Conservation (phyloP, 2,797 vertebrate genomes). For the Enoplosus armatus region DNA sequence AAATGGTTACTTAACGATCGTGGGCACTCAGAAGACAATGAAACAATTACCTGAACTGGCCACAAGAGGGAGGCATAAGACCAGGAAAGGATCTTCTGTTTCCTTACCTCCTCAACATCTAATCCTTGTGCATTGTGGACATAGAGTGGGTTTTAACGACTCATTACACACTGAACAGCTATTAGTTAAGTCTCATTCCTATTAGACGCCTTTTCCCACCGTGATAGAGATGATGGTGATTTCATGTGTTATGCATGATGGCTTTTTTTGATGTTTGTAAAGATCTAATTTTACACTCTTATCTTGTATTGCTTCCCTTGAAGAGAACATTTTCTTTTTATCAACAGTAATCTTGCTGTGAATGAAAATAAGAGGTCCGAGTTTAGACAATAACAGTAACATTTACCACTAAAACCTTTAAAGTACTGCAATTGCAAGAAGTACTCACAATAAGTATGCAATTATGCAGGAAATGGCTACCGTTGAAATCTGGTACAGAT, state of each 20-base stretch:
- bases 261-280: slow-evolving; percentile 8
- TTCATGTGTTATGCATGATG: background rate
- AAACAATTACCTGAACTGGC: slow-evolving; percentile 12
- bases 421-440: background rate
- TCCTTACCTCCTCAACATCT: background rate
- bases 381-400: slow-evolving; percentile 3
- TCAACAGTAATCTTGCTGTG: slow-evolving; percentile 14
- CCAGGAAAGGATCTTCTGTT: slow-evolving; percentile 33
- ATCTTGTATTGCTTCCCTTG: background rate
- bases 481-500: slow-evolving; percentile 13
- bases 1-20: background rate
- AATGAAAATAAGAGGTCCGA: slow-evolving; percentile 10
- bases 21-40: background rate
- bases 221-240: background rate
- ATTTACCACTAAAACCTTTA: slow-evolving; percentile 27
- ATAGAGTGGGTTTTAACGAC: background rate
- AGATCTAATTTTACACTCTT: slow-evolving; percentile 20
- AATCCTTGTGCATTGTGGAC: background rate
- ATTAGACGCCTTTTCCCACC: slow-evolving; percentile 2
- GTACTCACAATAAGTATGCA: background rate
- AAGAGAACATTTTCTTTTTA: background rate
- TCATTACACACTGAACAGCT: slow-evolving; percentile 17
- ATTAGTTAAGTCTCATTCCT: slow-evolving; percentile 6
- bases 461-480: background rate
- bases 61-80: slow-evolving; percentile 75